These are phyloP conservation scores for Bombus cullumanus DNA, from an alignment of 1,140 invertebrate genomes.

Conservation along the genomic window DNA sequence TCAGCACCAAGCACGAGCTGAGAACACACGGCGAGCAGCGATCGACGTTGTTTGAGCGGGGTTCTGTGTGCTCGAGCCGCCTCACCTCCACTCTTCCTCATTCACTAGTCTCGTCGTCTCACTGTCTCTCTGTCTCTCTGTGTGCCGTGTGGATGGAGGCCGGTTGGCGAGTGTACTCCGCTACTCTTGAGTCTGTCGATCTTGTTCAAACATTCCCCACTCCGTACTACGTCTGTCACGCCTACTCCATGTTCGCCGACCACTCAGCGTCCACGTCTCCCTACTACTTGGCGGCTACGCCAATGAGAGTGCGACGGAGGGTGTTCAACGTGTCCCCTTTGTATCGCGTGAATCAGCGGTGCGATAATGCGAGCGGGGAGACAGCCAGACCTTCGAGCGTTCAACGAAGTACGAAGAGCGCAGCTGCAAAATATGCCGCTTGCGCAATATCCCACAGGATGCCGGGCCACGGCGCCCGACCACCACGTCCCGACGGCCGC, in stretches of 20 bases:
- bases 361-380: constrained; percentile 19
- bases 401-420: constrained; percentile 36
- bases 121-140: constrained; percentile 66
- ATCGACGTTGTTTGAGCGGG: constrained; percentile 66
- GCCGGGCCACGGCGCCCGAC: constrained; percentile 42
- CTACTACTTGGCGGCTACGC: background rate
- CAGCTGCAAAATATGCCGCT: constrained; percentile 46
- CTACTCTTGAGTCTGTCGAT: constrained; percentile 77
- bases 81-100: constrained; percentile 67
- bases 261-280: background rate
- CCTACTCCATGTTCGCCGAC: constrained; percentile 7
- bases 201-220: constrained; percentile 82
- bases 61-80: constrained; percentile 66
- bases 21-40: constrained; percentile 32
- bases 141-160: constrained; percentile 80
- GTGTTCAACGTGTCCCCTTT: constrained; percentile 9
- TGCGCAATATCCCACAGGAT: constrained; percentile 59
- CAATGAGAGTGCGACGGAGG: background rate
- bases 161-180: constrained; percentile 81
- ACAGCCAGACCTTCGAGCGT: background rate
- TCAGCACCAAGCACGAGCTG: constrained; percentile 47
- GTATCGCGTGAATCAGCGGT: constrained; percentile 27
- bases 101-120: constrained; percentile 32
- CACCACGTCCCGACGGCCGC: constrained; percentile 45
- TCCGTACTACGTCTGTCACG: background rate